Evolutionary conservation across 2,888 invertebrate species (phyloP).

Genomic region (Cepaea hortensis): DNA sequence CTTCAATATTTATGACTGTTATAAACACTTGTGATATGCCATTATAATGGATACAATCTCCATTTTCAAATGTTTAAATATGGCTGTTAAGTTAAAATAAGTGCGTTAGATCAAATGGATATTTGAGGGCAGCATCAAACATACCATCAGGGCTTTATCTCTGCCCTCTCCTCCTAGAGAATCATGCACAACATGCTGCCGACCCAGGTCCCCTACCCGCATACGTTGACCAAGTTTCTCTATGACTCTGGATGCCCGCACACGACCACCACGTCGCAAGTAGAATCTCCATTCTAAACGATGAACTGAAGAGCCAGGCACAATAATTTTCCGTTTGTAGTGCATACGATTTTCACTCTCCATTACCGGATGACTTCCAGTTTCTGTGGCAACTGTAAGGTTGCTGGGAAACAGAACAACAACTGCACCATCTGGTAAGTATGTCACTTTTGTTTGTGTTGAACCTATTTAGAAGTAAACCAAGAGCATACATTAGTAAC

Average conservation of each 20-base stretch:
- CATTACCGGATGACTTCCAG: conserved; percentile 91
- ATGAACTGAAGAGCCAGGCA: conserved; percentile 79
- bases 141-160: conserved; percentile 74
- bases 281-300: conserved; percentile 97
- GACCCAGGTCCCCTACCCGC: conserved; percentile 73
- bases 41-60: background rate
- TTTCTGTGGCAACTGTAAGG: conserved; percentile 87
- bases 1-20: background rate
- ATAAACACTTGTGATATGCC: background rate
- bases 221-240: conserved; percentile 70
- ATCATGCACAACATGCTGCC: conserved; percentile 73
- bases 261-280: conserved; percentile 81
- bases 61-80: background rate
- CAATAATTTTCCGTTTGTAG: conserved; percentile 73
- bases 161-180: conserved; percentile 71
- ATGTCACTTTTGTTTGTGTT: conserved; percentile 72
- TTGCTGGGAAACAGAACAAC: conserved; percentile 75
- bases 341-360: conserved; percentile 78
- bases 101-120: conserved; percentile 20
- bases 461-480: conserved; percentile 59
- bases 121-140: conserved; percentile 52
- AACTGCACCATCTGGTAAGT: conserved; percentile 73
- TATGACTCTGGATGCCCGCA: conserved; percentile 61
- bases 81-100: conserved; percentile 36
- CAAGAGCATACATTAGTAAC: background rate